phyloP scores from a whole-genome alignment of 2,797 vertebrate species.

The Acridotheres tristis region DNA sequence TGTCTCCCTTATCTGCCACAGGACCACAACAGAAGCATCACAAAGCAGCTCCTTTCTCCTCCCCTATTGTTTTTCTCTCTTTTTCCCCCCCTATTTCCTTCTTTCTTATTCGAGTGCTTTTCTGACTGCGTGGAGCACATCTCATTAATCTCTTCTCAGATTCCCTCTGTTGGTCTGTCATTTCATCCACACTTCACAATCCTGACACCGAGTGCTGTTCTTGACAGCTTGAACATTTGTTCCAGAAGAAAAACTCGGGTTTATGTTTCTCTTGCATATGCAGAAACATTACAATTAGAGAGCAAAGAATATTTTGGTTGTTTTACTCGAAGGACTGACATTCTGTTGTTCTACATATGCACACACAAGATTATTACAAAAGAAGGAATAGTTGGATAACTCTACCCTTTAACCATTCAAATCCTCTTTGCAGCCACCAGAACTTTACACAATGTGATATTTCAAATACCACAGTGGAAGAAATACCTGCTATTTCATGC shows the following conservation, averaged over 20 bases:
- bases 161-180: conserved; percentile 37
- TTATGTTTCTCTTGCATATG: not conserved
- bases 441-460: not conserved
- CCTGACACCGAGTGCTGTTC: not conserved
- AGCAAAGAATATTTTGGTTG: not conserved
- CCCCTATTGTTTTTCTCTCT: not conserved
- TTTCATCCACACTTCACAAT: not conserved
- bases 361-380: not conserved
- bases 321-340: not conserved
- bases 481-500: not conserved
- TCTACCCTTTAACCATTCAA: not conserved
- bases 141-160: conserved; percentile 22
- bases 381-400: not conserved
- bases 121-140: not conserved
- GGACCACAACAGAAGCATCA: not conserved
- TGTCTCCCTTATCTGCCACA: not conserved
- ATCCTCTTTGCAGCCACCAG: not conserved
- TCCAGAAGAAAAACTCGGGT: not conserved
- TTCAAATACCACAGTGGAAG: not conserved
- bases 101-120: not conserved
- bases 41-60: not conserved
- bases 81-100: not conserved
- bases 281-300: not conserved
- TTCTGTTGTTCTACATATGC: not conserved
- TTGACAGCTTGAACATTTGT: not conserved